A percentile compares a stretch with the other conserved stretches of the same genome.
Conservation (phyloP, 2,888 invertebrate species). For the Dione juno region DNA sequence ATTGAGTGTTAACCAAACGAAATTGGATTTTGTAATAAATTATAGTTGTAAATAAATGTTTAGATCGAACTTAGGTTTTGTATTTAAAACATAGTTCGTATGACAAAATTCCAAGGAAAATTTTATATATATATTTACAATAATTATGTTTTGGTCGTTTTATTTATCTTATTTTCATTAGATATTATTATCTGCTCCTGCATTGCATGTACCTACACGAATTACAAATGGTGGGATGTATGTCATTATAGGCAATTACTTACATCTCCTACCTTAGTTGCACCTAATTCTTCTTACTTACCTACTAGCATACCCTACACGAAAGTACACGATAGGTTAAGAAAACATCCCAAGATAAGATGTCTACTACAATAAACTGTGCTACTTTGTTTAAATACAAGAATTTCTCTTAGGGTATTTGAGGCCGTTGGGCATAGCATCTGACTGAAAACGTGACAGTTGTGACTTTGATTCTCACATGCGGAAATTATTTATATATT, state of each 20-base stretch:
- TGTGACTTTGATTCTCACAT: no score
- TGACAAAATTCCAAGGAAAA: no score
- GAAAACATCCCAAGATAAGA: conserved; percentile 10
- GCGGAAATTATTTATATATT: no score
- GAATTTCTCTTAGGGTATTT: conserved; percentile 2
- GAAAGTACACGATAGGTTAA: conserved; percentile 54
- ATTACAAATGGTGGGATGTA: no score
- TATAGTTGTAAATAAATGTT: neutral
- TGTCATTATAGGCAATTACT: conserved; percentile 3
- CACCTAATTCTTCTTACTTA: neutral
- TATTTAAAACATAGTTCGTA: no score
- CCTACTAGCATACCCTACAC: conserved; percentile 43
- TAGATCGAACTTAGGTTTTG: neutral
- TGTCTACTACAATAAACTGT: neutral
- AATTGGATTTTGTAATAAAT: conserved; percentile 59
- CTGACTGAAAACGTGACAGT: neutral
- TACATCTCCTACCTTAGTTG: conserved; percentile 3
- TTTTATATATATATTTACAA: no score
- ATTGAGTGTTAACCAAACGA: conserved; percentile 55
- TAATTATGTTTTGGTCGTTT: no score
- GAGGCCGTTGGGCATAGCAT: no score
- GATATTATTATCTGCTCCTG: no score
- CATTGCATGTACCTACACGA: no score
- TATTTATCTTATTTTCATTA: no score
- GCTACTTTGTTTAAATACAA: conserved; percentile 19